Conservation (phyloP, 2,888 invertebrate species). For the Metacarcinus magister region DNA sequence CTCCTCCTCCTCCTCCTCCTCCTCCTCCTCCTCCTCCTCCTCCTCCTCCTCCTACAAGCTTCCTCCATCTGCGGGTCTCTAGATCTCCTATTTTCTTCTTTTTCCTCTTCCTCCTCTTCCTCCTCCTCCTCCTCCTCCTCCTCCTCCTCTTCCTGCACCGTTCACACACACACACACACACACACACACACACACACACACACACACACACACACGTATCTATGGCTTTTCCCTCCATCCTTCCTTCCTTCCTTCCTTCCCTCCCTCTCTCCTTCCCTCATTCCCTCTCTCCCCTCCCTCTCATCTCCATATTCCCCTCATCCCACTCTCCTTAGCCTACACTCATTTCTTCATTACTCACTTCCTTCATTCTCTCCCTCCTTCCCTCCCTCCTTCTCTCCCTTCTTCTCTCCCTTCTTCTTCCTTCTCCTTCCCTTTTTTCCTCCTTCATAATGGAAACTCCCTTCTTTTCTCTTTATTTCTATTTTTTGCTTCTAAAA, state of each 20-base stretch:
- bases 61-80: not conserved
- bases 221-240: not conserved
- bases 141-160: not conserved
- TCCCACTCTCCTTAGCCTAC: not conserved
- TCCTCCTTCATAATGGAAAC: not conserved
- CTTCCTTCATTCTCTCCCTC: not conserved
- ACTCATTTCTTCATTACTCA: not conserved
- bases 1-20: slow-evolving; percentile 53
- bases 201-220: not conserved
- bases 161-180: slow-evolving; percentile 15
- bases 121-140: not conserved
- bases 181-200: slow-evolving; percentile 26
- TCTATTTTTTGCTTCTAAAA: not conserved
- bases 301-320: not conserved
- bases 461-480: not conserved
- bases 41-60: not conserved
- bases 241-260: too few species aligned
- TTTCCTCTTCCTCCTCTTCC: not conserved
- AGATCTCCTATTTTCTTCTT: not conserved
- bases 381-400: not conserved
- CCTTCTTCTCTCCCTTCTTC: not conserved
- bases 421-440: not conserved
- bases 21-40: not conserved
- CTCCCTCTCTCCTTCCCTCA: too few species aligned
- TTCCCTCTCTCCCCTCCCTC: not conserved